phyloP scores from a whole-genome alignment of 2,113 vertebrate species.

The human (Homo sapiens) region DNA sequence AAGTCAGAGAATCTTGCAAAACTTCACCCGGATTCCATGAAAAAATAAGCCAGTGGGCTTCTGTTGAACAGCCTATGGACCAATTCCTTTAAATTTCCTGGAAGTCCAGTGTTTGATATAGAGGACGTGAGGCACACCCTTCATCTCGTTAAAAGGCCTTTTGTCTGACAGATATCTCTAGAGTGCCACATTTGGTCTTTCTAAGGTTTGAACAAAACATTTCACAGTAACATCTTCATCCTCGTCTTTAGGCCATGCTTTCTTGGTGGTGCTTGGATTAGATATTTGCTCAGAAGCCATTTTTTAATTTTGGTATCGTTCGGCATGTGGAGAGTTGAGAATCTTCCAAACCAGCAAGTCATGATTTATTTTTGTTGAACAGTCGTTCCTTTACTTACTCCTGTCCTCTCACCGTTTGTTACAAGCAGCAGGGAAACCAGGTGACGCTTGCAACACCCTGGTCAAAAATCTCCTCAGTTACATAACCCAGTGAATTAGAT shows the following conservation, averaged over 20 bases:
- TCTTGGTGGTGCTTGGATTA: not conserved
- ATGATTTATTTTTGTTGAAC: not conserved
- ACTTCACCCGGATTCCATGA: not conserved
- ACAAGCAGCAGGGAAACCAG: not conserved
- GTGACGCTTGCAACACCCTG: not conserved
- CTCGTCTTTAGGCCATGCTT: not conserved
- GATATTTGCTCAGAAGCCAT: not conserved
- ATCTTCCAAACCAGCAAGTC: not conserved
- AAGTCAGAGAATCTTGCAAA: not conserved
- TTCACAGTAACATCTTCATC: not conserved
- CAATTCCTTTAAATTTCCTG: not conserved
- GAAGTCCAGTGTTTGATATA: too few relatives aligned
- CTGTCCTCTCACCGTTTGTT: not conserved
- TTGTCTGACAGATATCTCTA: not conserved
- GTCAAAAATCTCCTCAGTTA: not conserved
- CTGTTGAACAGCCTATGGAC: not conserved
- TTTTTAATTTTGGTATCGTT: slow-evolving; percentile 1
- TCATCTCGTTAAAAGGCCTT: rapidly evolving
- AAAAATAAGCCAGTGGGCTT: not conserved
- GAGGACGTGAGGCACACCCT: rapidly evolving
- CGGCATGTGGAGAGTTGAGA: slow-evolving; percentile 4
- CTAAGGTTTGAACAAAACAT: not conserved
- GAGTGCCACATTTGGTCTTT: not conserved
- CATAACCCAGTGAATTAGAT: not conserved
- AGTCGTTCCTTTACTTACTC: not conserved